Conservation (phyloP, 2,888 invertebrate species). For the Mylabris sibirica region DNA sequence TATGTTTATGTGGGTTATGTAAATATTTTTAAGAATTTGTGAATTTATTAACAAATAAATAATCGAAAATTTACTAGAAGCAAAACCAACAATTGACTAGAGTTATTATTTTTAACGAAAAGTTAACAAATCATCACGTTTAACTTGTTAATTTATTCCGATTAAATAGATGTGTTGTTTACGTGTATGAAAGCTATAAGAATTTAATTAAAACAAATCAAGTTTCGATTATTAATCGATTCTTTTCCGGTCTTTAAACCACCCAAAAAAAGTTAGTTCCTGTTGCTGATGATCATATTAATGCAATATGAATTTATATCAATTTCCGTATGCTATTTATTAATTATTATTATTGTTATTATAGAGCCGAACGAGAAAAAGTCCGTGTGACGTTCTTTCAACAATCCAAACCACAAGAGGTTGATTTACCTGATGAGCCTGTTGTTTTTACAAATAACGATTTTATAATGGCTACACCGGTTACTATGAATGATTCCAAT, state of each 20-base stretch:
- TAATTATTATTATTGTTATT: slow-evolving; percentile 50
- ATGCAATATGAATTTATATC: neutral
- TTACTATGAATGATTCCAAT: slow-evolving; percentile 57
- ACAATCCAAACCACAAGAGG: slow-evolving; percentile 77
- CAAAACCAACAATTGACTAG: neutral
- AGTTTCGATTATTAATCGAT: slow-evolving; percentile 5
- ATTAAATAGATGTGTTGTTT: neutral
- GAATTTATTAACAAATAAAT: neutral
- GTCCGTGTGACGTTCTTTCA: slow-evolving; percentile 86
- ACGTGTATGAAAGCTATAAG: neutral
- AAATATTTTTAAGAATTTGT: neutral
- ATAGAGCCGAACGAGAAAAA: slow-evolving; percentile 79
- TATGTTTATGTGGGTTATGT: neutral
- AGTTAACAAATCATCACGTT: neutral
- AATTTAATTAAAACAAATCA: slow-evolving; percentile 4
- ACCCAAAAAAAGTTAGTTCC: neutral
- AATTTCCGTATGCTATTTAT: neutral
- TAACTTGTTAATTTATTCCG: slow-evolving; percentile 1
- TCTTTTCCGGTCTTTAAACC: neutral
- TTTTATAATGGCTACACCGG: slow-evolving; percentile 58
- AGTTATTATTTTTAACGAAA: too few relatives aligned
- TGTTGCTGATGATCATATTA: neutral
- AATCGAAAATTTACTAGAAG: neutral
- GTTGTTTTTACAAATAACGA: slow-evolving; percentile 63
- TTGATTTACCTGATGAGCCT: slow-evolving; percentile 68